Evolutionary conservation across 2,888 invertebrate species (phyloP).

Genomic region (Metopia argyrocephala): DNA sequence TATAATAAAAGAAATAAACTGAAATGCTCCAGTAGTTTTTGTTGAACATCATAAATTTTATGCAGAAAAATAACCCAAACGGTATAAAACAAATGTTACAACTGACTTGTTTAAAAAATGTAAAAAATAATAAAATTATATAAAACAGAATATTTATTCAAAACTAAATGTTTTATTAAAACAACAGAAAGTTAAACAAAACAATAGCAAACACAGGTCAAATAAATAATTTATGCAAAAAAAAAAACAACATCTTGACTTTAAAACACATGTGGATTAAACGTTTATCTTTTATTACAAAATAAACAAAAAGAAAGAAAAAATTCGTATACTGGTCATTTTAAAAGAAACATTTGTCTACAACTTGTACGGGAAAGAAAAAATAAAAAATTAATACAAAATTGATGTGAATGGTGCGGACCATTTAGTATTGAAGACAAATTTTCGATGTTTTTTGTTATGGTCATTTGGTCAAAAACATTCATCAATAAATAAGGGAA

Average conservation of each 20-base stretch:
- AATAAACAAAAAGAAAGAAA: slow-evolving; percentile 27
- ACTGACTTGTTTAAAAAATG: slow-evolving; percentile 60
- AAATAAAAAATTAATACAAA: no score
- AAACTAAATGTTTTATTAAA: background rate
- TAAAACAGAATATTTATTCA: slow-evolving; percentile 7
- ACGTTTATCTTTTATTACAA: slow-evolving; percentile 19
- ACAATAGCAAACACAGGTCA: background rate
- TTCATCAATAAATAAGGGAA: background rate
- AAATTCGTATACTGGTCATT: slow-evolving; percentile 35
- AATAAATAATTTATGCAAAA: slow-evolving; percentile 61
- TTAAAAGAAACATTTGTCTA: slow-evolving; percentile 54
- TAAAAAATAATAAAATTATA: no score
- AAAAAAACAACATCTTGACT: slow-evolving; percentile 54
- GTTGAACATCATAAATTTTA: slow-evolving; percentile 45
- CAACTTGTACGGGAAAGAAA: background rate
- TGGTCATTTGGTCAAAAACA: slow-evolving; percentile 67
- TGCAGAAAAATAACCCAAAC: background rate
- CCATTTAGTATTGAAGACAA: slow-evolving; percentile 53
- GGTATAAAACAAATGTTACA: slow-evolving; percentile 58
- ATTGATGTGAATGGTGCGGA: background rate
- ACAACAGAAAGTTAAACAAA: background rate
- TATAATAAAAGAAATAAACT: background rate
- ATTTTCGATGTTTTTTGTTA: slow-evolving; percentile 67
- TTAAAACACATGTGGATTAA: background rate
- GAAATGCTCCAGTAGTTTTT: slow-evolving; percentile 50